Conservation (phyloP, 1,140 invertebrate genomes). For the Lordiphosa stackelbergi region DNA sequence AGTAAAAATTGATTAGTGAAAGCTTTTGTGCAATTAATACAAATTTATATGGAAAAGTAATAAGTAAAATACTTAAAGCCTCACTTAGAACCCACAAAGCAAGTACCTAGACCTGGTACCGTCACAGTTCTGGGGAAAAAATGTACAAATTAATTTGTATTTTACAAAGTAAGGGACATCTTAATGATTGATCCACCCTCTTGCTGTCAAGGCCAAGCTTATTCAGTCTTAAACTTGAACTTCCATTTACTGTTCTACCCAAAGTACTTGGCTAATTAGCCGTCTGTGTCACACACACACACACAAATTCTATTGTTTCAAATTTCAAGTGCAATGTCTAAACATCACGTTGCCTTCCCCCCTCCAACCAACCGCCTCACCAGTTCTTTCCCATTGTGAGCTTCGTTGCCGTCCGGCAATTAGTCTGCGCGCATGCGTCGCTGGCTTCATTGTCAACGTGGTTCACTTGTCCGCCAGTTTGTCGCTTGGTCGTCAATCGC, state of each 20-base stretch:
- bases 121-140: too few species aligned
- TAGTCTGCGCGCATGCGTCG: slow-evolving; percentile 72
- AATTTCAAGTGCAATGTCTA: slow-evolving; percentile 47
- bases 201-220: too few species aligned
- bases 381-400: slow-evolving; percentile 41
- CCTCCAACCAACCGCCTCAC: slow-evolving; percentile 4
- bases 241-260: slow-evolving; percentile 1
- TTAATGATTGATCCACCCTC: too few species aligned
- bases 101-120: too few species aligned
- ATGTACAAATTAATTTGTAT: too few species aligned
- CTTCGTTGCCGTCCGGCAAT: slow-evolving; percentile 57
- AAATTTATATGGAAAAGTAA: too few species aligned
- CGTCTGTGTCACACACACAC: slow-evolving; percentile 20
- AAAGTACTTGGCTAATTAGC: slow-evolving; percentile 12
- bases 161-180: too few species aligned
- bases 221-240: not conserved
- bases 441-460: slow-evolving; percentile 62
- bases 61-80: too few species aligned
- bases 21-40: too few species aligned
- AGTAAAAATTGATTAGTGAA: too few species aligned
- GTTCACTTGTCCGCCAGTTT: slow-evolving; percentile 35
- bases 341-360: not conserved
- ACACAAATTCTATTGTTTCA: slow-evolving; percentile 37
- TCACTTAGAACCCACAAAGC: too few species aligned
- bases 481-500: slow-evolving; percentile 28